Conservation (phyloP, 2,113 vertebrate species). For the Castor canadensis region DNA sequence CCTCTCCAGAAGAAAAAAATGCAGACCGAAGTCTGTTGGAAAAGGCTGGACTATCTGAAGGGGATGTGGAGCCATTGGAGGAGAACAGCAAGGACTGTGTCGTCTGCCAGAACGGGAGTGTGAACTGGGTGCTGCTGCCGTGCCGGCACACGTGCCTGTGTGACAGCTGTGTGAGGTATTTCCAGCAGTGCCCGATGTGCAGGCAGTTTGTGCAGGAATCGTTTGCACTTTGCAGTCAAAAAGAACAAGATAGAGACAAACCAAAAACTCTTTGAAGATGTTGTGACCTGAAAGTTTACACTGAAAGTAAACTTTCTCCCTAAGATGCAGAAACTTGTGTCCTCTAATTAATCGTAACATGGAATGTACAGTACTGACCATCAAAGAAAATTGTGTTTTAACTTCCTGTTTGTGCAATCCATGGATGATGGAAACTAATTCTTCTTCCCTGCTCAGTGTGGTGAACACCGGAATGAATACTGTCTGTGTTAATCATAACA, state of each 20-base stretch:
- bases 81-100: conserved; percentile 92
- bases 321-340: conserved; percentile 13
- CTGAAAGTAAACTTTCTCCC: neutral
- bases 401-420: neutral
- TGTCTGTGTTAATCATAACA: conserved; percentile 15
- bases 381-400: conserved; percentile 32
- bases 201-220: conserved; percentile 93
- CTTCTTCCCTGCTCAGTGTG: conserved; percentile 5
- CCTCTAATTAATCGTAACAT: conserved; percentile 10
- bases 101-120: conserved; percentile 92
- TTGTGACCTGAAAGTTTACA: neutral
- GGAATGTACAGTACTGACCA: neutral
- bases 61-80: conserved; percentile 76
- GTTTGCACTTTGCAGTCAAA: conserved; percentile 87
- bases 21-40: conserved; percentile 80
- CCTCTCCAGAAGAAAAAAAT: conserved; percentile 44
- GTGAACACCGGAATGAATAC: neutral
- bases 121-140: conserved; percentile 95
- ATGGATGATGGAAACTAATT: neutral
- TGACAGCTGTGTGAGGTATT: conserved; percentile 88
- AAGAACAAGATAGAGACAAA: conserved; percentile 78
- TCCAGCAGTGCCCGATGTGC: conserved; percentile 97
- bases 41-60: conserved; percentile 78
- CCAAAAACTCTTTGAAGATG: conserved; percentile 36
- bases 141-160: conserved; percentile 96